These are phyloP conservation scores for Abrostola triplasia DNA, from an alignment of 2,888 invertebrate species.

Conservation along the genomic window DNA sequence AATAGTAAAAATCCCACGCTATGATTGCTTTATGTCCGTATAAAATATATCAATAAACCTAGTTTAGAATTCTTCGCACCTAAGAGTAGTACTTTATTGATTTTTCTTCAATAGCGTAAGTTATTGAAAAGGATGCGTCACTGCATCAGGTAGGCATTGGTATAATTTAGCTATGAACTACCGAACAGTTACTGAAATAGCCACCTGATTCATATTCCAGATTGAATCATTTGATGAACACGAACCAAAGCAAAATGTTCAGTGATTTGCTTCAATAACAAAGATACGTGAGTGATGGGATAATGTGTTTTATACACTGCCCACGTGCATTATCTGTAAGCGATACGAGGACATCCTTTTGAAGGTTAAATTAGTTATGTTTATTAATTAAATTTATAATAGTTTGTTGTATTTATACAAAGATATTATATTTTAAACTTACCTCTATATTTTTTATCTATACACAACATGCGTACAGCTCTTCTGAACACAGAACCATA, in stretches of 20 bases:
- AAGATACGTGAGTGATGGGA: slow-evolving; percentile 45
- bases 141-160: slow-evolving; percentile 46
- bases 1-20: slow-evolving; percentile 2
- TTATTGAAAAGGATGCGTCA: slow-evolving; percentile 39
- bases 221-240: slow-evolving; percentile 56
- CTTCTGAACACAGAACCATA: too few species aligned
- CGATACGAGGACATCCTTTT: slow-evolving; percentile 42
- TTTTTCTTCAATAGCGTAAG: not conserved
- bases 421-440: too few species aligned
- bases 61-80: not conserved
- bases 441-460: too few species aligned
- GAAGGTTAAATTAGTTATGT: slow-evolving; percentile 32
- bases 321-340: slow-evolving; percentile 40
- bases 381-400: slow-evolving; percentile 10
- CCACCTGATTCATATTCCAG: slow-evolving; percentile 61
- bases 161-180: slow-evolving; percentile 25
- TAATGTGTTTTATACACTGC: slow-evolving; percentile 34
- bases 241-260: slow-evolving; percentile 48
- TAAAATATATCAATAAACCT: slow-evolving; percentile 1
- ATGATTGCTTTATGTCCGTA: not conserved
- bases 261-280: slow-evolving; percentile 51
- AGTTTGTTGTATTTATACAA: slow-evolving; percentile 17
- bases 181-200: slow-evolving; percentile 58
- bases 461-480: too few species aligned
- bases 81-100: not conserved